A percentile compares a stretch with the other conserved stretches of the same genome.
Conservation (phyloP, 2,113 vertebrate genomes). For the Festucalex cinctus region DNA sequence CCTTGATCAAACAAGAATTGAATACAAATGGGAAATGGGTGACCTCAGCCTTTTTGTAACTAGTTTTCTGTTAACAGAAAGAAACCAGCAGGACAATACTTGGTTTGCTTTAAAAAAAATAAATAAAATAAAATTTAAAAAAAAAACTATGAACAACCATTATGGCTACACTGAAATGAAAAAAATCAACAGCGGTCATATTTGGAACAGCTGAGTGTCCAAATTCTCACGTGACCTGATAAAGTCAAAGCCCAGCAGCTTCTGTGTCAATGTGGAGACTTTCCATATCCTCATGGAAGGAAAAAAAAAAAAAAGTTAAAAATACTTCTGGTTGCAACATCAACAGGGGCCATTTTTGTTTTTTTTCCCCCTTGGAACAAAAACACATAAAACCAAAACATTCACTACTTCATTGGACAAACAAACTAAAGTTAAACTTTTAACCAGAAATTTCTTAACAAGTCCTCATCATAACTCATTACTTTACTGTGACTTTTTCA, state of each 20-base stretch:
- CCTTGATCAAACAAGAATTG: slow-evolving; percentile 33
- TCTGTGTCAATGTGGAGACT: not conserved
- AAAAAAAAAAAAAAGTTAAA: not conserved
- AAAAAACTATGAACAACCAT: not conserved
- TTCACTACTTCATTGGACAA: too few species aligned
- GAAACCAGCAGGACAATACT: not conserved
- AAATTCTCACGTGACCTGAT: too few species aligned
- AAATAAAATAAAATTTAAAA: too few species aligned
- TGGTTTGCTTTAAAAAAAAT: not conserved
- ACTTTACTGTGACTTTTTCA: too few species aligned
- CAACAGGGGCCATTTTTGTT: too few species aligned
- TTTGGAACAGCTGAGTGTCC: not conserved
- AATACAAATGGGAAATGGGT: slow-evolving; percentile 17
- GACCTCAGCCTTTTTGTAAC: slow-evolving; percentile 3
- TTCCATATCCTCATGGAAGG: not conserved
- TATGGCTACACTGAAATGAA: not conserved
- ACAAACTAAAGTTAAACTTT: too few species aligned
- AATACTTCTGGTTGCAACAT: not conserved
- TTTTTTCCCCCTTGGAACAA: too few species aligned
- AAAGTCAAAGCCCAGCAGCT: not conserved
- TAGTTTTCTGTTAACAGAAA: not conserved
- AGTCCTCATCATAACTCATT: too few species aligned
- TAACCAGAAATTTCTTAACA: too few species aligned
- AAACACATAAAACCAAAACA: too few species aligned
- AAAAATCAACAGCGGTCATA: too few species aligned